Percentiles rank a stretch among this genome's conserved stretches.
Evolutionary conservation across 2,888 invertebrate species (phyloP).

Genomic region (Drosophila subsilvestris): DNA sequence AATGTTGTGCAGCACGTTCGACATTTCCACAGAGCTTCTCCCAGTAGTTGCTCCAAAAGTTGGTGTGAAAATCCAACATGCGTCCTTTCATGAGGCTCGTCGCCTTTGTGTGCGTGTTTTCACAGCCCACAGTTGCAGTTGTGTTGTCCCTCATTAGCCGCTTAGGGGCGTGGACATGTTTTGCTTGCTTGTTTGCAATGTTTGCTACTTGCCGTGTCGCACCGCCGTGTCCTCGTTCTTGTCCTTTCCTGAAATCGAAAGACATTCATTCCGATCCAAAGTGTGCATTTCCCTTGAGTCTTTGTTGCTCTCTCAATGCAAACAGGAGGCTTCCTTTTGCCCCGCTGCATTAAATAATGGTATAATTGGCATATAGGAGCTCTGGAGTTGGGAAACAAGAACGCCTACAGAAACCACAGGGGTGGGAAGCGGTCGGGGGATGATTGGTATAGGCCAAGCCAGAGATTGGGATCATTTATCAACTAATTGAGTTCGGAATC

Average conservation of each 20-base stretch:
- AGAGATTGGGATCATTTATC: slow-evolving; percentile 17
- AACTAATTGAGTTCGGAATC: slow-evolving; percentile 26
- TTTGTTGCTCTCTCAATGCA: slow-evolving; percentile 22
- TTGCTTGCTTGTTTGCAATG: slow-evolving; percentile 43
- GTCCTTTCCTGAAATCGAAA: slow-evolving; percentile 21
- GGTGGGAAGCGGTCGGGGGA: slow-evolving; percentile 26
- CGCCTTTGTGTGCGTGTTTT: slow-evolving; percentile 51
- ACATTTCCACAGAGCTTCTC: slow-evolving; percentile 59
- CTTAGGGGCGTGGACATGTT: slow-evolving; percentile 79
- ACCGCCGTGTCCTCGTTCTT: too few species aligned
- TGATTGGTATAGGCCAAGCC: slow-evolving; percentile 18
- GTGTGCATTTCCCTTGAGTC: slow-evolving; percentile 48
- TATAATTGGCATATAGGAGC: slow-evolving; percentile 31
- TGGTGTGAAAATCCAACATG: slow-evolving; percentile 79
- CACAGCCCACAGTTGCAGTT: slow-evolving; percentile 40
- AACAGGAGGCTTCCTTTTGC: slow-evolving; percentile 22
- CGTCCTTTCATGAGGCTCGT: slow-evolving; percentile 62
- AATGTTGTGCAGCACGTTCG: slow-evolving; percentile 86
- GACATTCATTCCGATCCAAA: slow-evolving; percentile 28
- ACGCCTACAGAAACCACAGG: slow-evolving; percentile 26
- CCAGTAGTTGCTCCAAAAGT: neutral
- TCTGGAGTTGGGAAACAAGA: slow-evolving; percentile 5
- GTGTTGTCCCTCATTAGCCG: slow-evolving; percentile 75
- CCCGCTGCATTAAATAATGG: slow-evolving; percentile 40
- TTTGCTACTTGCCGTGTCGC: slow-evolving; percentile 27